These are phyloP conservation scores for Xerus inauris DNA, from an alignment of 2,113 vertebrate species.

Conservation along the genomic window DNA sequence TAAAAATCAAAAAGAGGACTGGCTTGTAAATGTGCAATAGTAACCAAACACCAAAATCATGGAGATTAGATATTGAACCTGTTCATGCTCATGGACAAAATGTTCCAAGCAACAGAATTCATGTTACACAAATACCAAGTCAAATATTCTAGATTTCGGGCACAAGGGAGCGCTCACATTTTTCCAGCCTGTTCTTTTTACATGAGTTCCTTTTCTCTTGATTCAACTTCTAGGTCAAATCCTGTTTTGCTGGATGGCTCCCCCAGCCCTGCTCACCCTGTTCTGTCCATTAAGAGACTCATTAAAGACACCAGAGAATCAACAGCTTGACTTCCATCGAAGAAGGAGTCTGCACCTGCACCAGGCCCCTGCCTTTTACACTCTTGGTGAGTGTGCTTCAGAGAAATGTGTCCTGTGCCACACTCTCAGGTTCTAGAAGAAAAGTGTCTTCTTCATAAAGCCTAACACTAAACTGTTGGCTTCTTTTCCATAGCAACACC, in stretches of 20 bases:
- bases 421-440: neutral
- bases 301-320: neutral
- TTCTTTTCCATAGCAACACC: neutral
- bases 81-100: neutral
- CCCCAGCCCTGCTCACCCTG: accelerated
- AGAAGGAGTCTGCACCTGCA: neutral
- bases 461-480: neutral
- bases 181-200: neutral
- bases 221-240: neutral
- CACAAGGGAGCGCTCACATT: accelerated
- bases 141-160: neutral
- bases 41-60: neutral
- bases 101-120: neutral
- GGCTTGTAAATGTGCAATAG: neutral
- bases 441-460: neutral
- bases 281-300: neutral
- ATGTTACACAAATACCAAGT: accelerated
- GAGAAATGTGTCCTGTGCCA: neutral
- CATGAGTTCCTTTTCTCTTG: neutral
- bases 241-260: neutral
- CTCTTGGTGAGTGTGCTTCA: neutral
- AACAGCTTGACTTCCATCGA: neutral
- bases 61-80: neutral
- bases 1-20: neutral
- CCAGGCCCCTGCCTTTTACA: neutral